A percentile compares a stretch with the other conserved stretches of the same genome.
phyloP scores from a whole-genome alignment of 2,888 invertebrate species.

The Morpho helenor region DNA sequence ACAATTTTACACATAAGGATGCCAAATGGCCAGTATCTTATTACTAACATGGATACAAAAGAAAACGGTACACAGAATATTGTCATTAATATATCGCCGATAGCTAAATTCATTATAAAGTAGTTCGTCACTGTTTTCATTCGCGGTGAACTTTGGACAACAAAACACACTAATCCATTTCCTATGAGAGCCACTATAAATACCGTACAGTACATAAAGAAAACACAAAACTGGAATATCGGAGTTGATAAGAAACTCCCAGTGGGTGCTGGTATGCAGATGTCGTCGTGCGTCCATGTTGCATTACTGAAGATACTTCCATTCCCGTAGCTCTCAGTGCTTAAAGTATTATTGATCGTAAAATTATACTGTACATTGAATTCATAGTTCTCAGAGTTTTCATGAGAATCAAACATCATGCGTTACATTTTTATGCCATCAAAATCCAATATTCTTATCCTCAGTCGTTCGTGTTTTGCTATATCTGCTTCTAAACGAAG shows the following conservation, averaged over 20 bases:
- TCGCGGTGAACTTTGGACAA: slow-evolving; percentile 88
- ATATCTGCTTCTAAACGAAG: neutral
- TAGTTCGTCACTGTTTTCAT: slow-evolving; percentile 96
- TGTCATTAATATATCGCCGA: slow-evolving; percentile 94
- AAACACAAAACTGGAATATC: slow-evolving; percentile 82
- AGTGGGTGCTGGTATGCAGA: slow-evolving; percentile 40
- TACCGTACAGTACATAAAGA: slow-evolving; percentile 84
- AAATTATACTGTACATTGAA: slow-evolving; percentile 33
- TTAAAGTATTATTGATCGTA: slow-evolving; percentile 25
- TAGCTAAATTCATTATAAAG: slow-evolving; percentile 93
- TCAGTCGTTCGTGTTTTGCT: neutral
- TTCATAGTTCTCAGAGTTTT: slow-evolving; percentile 37
- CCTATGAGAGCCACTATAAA: slow-evolving; percentile 86
- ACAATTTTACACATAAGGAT: slow-evolving; percentile 89
- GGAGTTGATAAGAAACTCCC: slow-evolving; percentile 53
- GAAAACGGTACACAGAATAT: slow-evolving; percentile 95
- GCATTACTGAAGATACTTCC: slow-evolving; percentile 30
- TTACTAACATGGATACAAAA: slow-evolving; percentile 87
- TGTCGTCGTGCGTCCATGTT: slow-evolving; percentile 43
- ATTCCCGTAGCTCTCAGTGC: slow-evolving; percentile 31
- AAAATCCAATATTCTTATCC: neutral
- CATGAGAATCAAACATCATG: slow-evolving; percentile 51
- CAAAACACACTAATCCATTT: slow-evolving; percentile 91
- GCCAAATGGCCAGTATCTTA: slow-evolving; percentile 95
- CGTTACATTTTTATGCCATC: slow-evolving; percentile 21